Evolutionary conservation across 1,140 invertebrate species (phyloP).

Genomic region (Penaeus japonicus): DNA sequence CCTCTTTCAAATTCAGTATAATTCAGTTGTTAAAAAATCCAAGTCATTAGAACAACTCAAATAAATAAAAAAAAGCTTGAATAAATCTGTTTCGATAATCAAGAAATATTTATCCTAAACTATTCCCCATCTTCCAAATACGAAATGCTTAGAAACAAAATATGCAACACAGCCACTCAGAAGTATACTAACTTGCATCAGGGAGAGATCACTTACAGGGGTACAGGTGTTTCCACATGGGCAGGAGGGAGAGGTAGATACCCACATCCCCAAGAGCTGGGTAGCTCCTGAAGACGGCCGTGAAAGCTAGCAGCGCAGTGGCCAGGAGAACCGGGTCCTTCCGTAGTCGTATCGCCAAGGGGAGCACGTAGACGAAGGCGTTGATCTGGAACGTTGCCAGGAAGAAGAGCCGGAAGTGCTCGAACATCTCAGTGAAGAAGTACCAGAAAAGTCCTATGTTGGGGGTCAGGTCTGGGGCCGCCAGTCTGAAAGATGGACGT

Average conservation of each 20-base stretch:
- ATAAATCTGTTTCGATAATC: background rate
- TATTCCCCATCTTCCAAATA: background rate
- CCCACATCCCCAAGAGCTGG: conserved; percentile 94
- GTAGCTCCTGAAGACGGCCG: conserved; percentile 95
- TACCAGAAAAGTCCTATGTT: conserved; percentile 99
- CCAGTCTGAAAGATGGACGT: conserved; percentile 70
- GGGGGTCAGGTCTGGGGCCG: conserved; percentile 91
- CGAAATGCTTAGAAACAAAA: background rate
- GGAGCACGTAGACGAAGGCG: conserved; percentile 89
- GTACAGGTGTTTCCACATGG: conserved; percentile 90
- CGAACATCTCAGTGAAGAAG: conserved; percentile 99
- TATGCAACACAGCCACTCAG: conserved; percentile 10
- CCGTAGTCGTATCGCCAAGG: conserved; percentile 84
- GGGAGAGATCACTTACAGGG: conserved; percentile 74
- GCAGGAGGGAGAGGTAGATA: conserved; percentile 88
- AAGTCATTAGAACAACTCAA: too few relatives aligned
- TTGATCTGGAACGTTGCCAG: conserved; percentile 97
- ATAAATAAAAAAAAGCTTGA: too few relatives aligned
- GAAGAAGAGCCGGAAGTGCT: conserved; percentile 95
- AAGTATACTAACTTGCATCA: conserved; percentile 9
- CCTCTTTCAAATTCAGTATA: too few relatives aligned
- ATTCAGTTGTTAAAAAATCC: too few relatives aligned
- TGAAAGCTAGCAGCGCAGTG: conserved; percentile 83
- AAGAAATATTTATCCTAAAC: background rate
- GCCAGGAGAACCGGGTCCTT: conserved; percentile 87